Conservation (phyloP, 1,140 invertebrate genomes). For the Aphelenchoides besseyi region DNA sequence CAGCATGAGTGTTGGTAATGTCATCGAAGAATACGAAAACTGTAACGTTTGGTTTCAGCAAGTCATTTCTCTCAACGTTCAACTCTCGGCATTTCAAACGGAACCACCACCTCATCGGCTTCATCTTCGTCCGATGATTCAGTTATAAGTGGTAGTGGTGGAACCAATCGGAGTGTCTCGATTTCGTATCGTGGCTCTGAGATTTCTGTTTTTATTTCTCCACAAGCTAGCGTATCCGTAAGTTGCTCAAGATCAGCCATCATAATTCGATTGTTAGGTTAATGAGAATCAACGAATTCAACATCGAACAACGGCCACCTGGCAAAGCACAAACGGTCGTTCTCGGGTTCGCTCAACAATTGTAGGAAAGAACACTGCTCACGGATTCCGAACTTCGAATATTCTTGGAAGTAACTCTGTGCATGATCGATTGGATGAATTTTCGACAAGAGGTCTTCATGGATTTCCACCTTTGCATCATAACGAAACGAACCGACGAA, state of each 20-base stretch:
- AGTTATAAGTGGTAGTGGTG: background rate
- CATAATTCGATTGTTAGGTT: constrained; percentile 28
- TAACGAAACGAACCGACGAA: background rate
- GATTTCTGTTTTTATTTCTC: constrained; percentile 31
- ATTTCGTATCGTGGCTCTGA: constrained; percentile 33
- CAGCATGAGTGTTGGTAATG: constrained; percentile 24
- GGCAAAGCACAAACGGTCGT: constrained; percentile 26
- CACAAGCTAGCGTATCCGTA: constrained; percentile 30
- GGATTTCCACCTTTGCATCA: background rate
- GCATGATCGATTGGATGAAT: constrained; percentile 1
- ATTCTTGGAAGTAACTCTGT: background rate
- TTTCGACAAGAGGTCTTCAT: background rate
- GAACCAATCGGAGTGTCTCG: constrained; percentile 30
- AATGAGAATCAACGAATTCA: constrained; percentile 20
- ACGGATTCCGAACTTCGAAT: background rate
- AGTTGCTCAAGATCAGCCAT: constrained; percentile 7
- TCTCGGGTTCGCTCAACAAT: constrained; percentile 19
- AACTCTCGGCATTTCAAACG: constrained; percentile 29
- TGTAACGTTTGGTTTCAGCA: constrained; percentile 11
- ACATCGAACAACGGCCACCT: constrained; percentile 11
- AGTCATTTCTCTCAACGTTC: constrained; percentile 35
- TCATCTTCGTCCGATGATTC: constrained; percentile 13
- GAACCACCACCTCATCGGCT: constrained; percentile 22
- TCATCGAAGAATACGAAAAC: background rate
- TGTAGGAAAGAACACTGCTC: background rate